Evolutionary conservation across 2,113 vertebrate species (phyloP).

Genomic region (Hippoglossus stenolepis): DNA sequence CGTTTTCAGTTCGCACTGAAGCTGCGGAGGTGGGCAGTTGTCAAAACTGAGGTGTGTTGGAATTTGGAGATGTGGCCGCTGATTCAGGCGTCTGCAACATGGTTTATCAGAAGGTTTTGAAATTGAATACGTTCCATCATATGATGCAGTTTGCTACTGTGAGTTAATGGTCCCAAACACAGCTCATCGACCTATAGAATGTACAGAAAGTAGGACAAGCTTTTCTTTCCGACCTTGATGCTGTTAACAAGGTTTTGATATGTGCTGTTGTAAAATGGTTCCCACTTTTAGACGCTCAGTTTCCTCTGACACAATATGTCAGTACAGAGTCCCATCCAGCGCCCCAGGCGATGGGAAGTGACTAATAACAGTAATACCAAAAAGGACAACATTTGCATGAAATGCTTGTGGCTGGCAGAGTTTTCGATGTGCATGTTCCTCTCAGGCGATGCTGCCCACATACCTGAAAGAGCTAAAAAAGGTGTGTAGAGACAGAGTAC

Average conservation of each 20-base stretch:
- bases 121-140: too few species aligned
- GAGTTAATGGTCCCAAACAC: not conserved
- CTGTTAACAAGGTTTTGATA: not conserved
- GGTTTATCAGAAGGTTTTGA: too few species aligned
- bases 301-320: not conserved
- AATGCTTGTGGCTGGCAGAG: not conserved
- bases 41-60: too few species aligned
- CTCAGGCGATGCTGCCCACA: conserved; percentile 19
- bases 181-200: too few species aligned
- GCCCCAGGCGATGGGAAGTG: too few species aligned
- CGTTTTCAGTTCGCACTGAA: too few species aligned
- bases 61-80: too few species aligned
- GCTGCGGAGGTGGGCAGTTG: too few species aligned
- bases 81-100: too few species aligned
- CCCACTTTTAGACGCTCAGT: not conserved
- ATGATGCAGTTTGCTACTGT: not conserved
- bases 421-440: not conserved
- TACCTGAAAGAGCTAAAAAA: not conserved
- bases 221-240: too few species aligned
- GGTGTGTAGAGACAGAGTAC: conserved; percentile 11
- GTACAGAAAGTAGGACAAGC: too few species aligned
- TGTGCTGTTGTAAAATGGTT: not conserved
- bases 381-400: not conserved
- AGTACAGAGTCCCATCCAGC: too few species aligned
- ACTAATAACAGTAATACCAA: not conserved